Evolutionary conservation across 2,888 invertebrate genomes (phyloP).

Genomic region (Gymnoscelis rufifasciata): DNA sequence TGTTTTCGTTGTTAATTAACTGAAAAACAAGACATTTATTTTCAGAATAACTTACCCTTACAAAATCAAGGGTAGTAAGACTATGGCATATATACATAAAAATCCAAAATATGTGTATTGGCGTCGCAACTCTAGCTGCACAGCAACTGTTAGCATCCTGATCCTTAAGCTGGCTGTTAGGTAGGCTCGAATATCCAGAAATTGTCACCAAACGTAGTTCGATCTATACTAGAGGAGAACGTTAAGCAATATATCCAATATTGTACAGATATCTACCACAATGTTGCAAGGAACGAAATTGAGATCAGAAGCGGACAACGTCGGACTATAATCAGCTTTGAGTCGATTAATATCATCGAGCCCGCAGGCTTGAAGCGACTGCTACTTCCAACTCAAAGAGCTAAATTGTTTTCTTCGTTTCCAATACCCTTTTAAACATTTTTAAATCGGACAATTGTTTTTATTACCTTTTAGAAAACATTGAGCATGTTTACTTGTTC

Average conservation of each 20-base stretch:
- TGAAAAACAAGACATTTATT: too few relatives aligned
- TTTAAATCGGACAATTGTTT: slow-evolving; percentile 27
- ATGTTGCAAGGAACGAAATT: slow-evolving; percentile 34
- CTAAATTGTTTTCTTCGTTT: slow-evolving; percentile 72
- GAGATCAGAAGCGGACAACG: slow-evolving; percentile 48
- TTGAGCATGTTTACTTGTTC: not conserved
- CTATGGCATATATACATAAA: too few relatives aligned
- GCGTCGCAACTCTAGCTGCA: not conserved
- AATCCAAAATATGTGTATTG: too few relatives aligned
- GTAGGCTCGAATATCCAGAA: slow-evolving; percentile 30
- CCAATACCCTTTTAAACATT: slow-evolving; percentile 42
- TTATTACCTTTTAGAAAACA: not conserved
- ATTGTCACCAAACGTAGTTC: slow-evolving; percentile 23
- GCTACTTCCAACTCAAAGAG: slow-evolving; percentile 70
- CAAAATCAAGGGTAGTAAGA: too few relatives aligned
- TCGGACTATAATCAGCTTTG: slow-evolving; percentile 69
- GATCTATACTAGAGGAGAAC: slow-evolving; percentile 30
- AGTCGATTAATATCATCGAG: slow-evolving; percentile 71
- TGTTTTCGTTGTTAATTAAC: too few relatives aligned
- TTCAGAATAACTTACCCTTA: too few relatives aligned
- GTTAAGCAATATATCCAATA: slow-evolving; percentile 12
- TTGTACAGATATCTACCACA: not conserved
- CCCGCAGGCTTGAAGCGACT: slow-evolving; percentile 56
- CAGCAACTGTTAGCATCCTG: slow-evolving; percentile 22
- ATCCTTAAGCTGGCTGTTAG: slow-evolving; percentile 59